phyloP scores from a whole-genome alignment of 2,888 invertebrate species.

The Sinodicranocentrus sp. region DNA sequence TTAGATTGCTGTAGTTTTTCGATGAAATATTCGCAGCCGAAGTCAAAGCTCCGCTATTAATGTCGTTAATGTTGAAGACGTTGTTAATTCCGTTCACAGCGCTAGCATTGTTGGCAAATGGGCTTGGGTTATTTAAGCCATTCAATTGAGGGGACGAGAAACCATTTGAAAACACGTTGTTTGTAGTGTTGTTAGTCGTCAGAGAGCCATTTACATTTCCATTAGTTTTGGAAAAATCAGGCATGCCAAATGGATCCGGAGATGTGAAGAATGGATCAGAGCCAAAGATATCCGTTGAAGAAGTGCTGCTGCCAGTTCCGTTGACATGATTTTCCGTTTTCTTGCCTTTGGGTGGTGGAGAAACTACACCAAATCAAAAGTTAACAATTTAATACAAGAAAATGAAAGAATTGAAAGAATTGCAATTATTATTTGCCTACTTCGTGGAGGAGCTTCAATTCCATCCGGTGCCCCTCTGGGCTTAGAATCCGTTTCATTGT shows the following conservation, averaged over 20 bases:
- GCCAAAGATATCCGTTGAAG: constrained; percentile 87
- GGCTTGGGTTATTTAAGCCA: constrained; percentile 55
- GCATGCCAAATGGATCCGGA: constrained; percentile 91
- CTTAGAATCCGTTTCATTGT: constrained; percentile 67
- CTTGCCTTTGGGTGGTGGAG: constrained; percentile 88
- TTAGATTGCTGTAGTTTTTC: constrained; percentile 68
- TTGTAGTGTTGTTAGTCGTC: constrained; percentile 59
- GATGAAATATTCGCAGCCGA: constrained; percentile 12
- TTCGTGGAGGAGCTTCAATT: constrained; percentile 75
- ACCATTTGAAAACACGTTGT: constrained; percentile 66
- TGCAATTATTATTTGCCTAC: constrained; percentile 60
- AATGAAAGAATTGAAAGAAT: constrained; percentile 81
- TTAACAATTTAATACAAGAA: constrained; percentile 79
- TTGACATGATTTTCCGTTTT: constrained; percentile 68
- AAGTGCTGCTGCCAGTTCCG: constrained; percentile 60
- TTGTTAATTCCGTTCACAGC: constrained; percentile 48
- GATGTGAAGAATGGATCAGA: constrained; percentile 84
- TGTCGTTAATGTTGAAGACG: constrained; percentile 58
- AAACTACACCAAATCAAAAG: constrained; percentile 83
- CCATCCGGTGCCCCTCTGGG: constrained; percentile 73
- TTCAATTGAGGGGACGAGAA: constrained; percentile 60
- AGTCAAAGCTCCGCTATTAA: constrained; percentile 48
- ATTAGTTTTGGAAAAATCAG: constrained; percentile 81
- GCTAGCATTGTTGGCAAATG: constrained; percentile 43
- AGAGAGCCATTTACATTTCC: constrained; percentile 63